These are phyloP conservation scores for Thunnus maccoyii DNA, from an alignment of 2,113 vertebrate species.

Conservation along the genomic window DNA sequence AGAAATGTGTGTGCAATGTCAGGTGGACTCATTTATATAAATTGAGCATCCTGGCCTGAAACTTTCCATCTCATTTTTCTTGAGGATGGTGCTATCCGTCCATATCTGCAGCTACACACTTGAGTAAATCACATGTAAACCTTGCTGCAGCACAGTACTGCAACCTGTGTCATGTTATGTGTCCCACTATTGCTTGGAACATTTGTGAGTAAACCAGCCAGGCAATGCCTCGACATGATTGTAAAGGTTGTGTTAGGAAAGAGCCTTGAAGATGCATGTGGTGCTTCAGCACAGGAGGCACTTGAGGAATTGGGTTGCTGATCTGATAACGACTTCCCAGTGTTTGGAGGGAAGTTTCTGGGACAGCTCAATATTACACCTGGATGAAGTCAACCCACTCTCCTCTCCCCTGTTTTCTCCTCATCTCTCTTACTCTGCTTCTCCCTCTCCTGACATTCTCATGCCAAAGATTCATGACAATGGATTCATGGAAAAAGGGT, in stretches of 20 bases:
- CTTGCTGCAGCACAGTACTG: slow-evolving; percentile 1
- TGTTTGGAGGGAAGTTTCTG: slow-evolving; percentile 77
- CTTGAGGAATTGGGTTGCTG: slow-evolving; percentile 80
- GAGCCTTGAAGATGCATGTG: slow-evolving; percentile 72
- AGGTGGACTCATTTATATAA: background rate
- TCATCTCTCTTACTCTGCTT: slow-evolving; percentile 9
- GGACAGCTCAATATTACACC: slow-evolving; percentile 80
- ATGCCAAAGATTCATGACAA: slow-evolving; percentile 40
- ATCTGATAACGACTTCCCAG: slow-evolving; percentile 77
- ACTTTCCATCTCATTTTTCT: slow-evolving; percentile 10
- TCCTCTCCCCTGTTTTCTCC: slow-evolving; percentile 12
- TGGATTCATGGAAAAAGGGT: slow-evolving; percentile 16
- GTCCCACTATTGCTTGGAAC: slow-evolving; percentile 42
- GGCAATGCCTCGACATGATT: slow-evolving; percentile 59
- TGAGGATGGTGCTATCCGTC: slow-evolving; percentile 4
- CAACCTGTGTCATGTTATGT: slow-evolving; percentile 41
- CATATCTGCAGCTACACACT: slow-evolving; percentile 20
- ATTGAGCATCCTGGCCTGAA: background rate
- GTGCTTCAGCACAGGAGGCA: slow-evolving; percentile 69
- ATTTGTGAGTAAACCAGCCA: slow-evolving; percentile 65
- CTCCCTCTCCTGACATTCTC: slow-evolving; percentile 23
- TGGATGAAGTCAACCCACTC: slow-evolving; percentile 61
- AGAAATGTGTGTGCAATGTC: background rate
- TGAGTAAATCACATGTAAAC: slow-evolving; percentile 50
- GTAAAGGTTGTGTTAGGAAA: slow-evolving; percentile 51